Base-by-base conservation (phyloP, 30 jellyfish, hydroid and myxozoan species). In the Hydra vulgaris region DNA sequence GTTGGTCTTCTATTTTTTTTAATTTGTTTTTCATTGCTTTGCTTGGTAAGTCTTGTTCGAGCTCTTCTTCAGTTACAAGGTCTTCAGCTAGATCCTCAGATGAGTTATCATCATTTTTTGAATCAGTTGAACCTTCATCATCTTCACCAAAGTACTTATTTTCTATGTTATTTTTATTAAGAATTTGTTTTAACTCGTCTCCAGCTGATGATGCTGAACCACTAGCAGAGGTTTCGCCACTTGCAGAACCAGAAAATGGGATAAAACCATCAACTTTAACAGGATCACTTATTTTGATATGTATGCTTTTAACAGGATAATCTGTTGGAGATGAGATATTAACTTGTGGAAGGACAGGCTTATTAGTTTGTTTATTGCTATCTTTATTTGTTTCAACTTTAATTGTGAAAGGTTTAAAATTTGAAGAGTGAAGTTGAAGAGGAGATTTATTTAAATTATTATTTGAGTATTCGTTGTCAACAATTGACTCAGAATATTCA, bases 11-110 rank as follows among this genome's bases (percentile, higher is more conserved):
- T 3, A 40, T 40, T 40, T 40, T 40, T 40, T 40, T 40, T 3
- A 40, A 3, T 40, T 12, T 40, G 8, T 40, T 40, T 40, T 40
- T 40, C 8, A 12, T 40, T 40, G 61, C 5, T 40, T 40, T 40
- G 61, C 12, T 40, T 40, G 61, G 82, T 1, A 88, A 86, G 52
- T 86, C 95, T 73, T 79, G 88, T 22, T 86, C 95, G 8, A 79
- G 79, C 5, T 76, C 84, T 53, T 76, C 84, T 16, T 21, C 84
- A 4, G 22, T 53, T 7, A 25, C 77, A 18, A 76, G 52, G 25
- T 76, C 78, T 1, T 61, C 84, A 23, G 78, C 70, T 1, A 21
- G 76, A 17, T 76, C 75, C 8, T 68, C 75, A n/a, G 75, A 68
- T n/a, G 75, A 68, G 16, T 24, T 74, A 24, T 21, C 75, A 1